Conservation (phyloP, 2,797 vertebrate species). For the Poeciliopsis turneri region DNA sequence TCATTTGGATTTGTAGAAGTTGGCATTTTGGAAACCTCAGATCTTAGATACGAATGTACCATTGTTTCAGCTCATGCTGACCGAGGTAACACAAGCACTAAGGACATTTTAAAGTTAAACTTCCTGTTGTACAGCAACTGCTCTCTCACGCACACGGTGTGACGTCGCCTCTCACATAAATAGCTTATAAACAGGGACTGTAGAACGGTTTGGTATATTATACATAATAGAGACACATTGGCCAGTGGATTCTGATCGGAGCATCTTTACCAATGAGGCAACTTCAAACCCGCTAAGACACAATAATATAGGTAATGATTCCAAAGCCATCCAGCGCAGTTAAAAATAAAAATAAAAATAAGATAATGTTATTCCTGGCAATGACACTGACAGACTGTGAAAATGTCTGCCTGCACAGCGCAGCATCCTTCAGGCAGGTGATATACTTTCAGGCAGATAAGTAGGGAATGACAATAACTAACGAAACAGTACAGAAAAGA, state of each 20-base stretch:
- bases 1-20: not conserved
- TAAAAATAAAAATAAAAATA: not conserved
- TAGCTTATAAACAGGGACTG: not conserved
- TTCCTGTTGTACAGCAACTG: not conserved
- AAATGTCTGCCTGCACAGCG: not conserved
- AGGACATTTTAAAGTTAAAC: not conserved
- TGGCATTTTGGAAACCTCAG: not conserved
- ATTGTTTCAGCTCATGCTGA: not conserved
- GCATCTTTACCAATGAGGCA: constrained; percentile 26
- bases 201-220: not conserved
- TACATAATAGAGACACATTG: not conserved
- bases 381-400: constrained; percentile 3
- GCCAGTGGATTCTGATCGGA: not conserved
- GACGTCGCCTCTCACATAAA: not conserved
- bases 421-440: constrained; percentile 33
- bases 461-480: constrained; percentile 35
- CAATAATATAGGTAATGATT: constrained; percentile 27
- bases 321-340: constrained; percentile 11
- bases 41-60: not conserved
- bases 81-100: not conserved
- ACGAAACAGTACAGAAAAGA: constrained; percentile 29
- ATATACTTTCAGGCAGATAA: constrained; percentile 26
- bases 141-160: not conserved
- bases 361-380: constrained; percentile 1
- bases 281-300: constrained; percentile 35